These are phyloP conservation scores for Lymantria monacha DNA, from an alignment of 2,888 invertebrate species.

Conservation along the genomic window DNA sequence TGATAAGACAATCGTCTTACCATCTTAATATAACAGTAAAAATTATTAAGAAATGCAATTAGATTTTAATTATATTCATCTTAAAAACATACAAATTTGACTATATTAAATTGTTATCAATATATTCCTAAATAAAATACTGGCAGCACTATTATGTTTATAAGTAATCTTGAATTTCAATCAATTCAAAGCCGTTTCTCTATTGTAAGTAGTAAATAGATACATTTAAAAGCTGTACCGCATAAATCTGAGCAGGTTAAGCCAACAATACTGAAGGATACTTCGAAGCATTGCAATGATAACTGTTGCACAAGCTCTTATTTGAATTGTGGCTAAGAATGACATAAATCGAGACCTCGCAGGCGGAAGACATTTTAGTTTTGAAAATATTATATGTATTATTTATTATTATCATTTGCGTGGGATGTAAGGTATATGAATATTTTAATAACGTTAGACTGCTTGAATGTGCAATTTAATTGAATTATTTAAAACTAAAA, in stretches of 20 bases:
- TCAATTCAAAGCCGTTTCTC: slow-evolving; percentile 26
- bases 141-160: slow-evolving; percentile 1
- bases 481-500: not conserved
- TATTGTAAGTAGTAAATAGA: slow-evolving; percentile 42
- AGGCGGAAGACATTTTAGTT: slow-evolving; percentile 65
- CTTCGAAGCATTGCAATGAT: slow-evolving; percentile 57
- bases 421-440: slow-evolving; percentile 29
- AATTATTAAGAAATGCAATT: too few species aligned
- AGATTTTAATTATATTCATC: too few species aligned
- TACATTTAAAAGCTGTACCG: slow-evolving; percentile 46
- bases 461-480: slow-evolving; percentile 16
- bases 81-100: too few species aligned
- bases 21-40: too few species aligned
- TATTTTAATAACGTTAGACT: slow-evolving; percentile 21
- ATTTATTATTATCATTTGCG: slow-evolving; percentile 46
- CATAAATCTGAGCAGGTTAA: slow-evolving; percentile 54
- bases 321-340: slow-evolving; percentile 52
- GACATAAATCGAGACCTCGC: slow-evolving; percentile 67
- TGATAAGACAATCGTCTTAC: too few species aligned
- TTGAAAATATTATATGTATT: slow-evolving; percentile 70
- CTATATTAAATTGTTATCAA: too few species aligned
- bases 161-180: slow-evolving; percentile 25
- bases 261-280: slow-evolving; percentile 53
- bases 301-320: slow-evolving; percentile 70
- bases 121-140: too few species aligned